Conservation (phyloP, 1,140 invertebrate genomes). For the Berghia stephanieae region DNA sequence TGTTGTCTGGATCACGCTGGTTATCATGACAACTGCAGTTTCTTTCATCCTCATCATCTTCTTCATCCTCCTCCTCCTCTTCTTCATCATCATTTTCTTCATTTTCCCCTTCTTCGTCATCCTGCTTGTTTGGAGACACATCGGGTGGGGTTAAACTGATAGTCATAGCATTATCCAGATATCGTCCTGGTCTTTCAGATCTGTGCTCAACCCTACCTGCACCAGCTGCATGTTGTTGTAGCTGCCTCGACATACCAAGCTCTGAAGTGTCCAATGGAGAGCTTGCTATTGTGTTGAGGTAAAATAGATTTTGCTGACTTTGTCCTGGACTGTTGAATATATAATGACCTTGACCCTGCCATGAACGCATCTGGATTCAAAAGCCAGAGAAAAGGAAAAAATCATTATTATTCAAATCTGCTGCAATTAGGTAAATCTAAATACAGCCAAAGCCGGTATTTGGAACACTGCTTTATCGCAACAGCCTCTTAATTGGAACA, state of each 20-base stretch:
- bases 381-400: neutral
- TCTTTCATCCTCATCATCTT: constrained; percentile 12
- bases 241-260: too few relatives aligned
- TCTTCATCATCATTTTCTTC: neutral
- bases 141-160: constrained; percentile 16
- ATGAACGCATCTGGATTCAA: neutral
- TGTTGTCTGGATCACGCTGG: neutral
- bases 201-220: neutral
- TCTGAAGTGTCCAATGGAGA: constrained; percentile 27
- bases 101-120: neutral
- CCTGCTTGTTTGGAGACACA: neutral
- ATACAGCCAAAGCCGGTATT: too few relatives aligned
- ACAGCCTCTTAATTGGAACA: too few relatives aligned
- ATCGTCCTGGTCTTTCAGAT: neutral
- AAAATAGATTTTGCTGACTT: neutral
- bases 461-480: too few relatives aligned
- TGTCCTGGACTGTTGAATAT: neutral
- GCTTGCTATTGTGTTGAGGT: constrained; percentile 26
- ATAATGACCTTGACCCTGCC: neutral
- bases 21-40: constrained; percentile 29
- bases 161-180: neutral
- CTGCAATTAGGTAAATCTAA: too few relatives aligned
- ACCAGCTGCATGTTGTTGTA: too few relatives aligned
- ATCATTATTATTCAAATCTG: too few relatives aligned
- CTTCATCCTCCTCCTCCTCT: constrained; percentile 25